phyloP scores from a whole-genome alignment of 2,888 invertebrate genomes.

The Griposia aprilina region DNA sequence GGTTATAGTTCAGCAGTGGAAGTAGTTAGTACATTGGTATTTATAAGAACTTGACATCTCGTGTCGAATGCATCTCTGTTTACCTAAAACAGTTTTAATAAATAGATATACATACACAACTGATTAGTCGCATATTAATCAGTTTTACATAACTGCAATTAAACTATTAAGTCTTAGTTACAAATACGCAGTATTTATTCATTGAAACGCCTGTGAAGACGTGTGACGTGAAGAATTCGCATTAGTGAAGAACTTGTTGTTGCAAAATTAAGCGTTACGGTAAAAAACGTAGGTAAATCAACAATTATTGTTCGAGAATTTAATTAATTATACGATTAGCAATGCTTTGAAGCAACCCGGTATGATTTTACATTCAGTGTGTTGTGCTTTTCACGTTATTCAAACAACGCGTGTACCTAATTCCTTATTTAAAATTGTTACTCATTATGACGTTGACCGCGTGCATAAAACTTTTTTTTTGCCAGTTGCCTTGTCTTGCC shows the following conservation, averaged over 20 bases:
- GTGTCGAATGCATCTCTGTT: background rate
- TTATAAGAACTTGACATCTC: no score
- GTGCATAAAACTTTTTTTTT: constrained; percentile 36
- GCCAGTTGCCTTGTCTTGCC: constrained; percentile 30
- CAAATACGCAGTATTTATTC: background rate
- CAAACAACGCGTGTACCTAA: background rate
- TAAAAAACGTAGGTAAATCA: background rate
- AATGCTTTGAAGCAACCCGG: background rate
- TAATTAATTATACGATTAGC: background rate
- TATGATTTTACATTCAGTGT: background rate
- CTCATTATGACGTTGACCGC: constrained; percentile 41
- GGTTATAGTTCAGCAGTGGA: no score
- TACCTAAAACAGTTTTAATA: background rate
- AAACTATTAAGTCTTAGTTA: background rate
- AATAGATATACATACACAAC: background rate
- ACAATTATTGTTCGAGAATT: background rate
- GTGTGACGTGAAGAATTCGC: background rate
- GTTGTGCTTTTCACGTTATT: constrained; percentile 2
- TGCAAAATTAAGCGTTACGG: background rate
- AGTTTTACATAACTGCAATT: background rate
- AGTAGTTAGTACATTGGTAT: no score
- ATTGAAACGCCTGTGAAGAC: background rate
- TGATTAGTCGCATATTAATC: background rate
- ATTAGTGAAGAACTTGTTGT: background rate
- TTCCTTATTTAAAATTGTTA: constrained; percentile 27